Percentiles rank a stretch among this genome's conserved stretches.
Conservation (phyloP, 2,888 invertebrate species). For the Cryptocheilus praepositus region DNA sequence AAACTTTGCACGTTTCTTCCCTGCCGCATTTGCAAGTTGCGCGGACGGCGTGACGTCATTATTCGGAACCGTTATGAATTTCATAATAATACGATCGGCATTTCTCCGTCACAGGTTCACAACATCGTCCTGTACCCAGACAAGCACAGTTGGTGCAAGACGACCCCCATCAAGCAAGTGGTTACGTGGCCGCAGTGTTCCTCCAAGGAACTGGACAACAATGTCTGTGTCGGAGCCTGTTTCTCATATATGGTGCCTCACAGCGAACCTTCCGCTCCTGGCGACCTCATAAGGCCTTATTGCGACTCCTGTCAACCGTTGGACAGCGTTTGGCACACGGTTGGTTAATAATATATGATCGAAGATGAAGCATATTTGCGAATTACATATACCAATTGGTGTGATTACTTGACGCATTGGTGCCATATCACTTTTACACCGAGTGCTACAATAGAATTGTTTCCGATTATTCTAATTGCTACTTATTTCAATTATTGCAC, state of each 20-base stretch:
- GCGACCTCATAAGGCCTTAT: constrained; percentile 80
- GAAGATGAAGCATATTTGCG: constrained; percentile 7
- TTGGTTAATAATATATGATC: constrained; percentile 63
- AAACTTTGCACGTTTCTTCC: no score
- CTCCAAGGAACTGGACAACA: constrained; percentile 81
- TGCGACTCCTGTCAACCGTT: constrained; percentile 84
- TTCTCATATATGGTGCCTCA: constrained; percentile 84
- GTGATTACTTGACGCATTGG: no score
- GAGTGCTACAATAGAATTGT: no score
- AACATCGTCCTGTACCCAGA: constrained; percentile 83
- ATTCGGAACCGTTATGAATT: no score
- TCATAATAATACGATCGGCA: no score
- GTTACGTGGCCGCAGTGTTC: constrained; percentile 81
- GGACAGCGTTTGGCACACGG: constrained; percentile 81
- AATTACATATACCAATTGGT: not conserved
- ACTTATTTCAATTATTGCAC: no score
- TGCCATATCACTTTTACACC: no score
- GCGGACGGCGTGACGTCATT: no score
- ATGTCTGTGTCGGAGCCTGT: constrained; percentile 84
- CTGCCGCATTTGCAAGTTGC: no score
- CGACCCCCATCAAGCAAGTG: constrained; percentile 82
- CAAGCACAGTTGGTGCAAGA: constrained; percentile 84
- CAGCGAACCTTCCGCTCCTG: constrained; percentile 82
- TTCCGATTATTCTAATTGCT: no score
- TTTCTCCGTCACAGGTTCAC: constrained; percentile 77